Evolutionary conservation across 2,888 invertebrate species (phyloP).

Genomic region (Stratiomys singularior): DNA sequence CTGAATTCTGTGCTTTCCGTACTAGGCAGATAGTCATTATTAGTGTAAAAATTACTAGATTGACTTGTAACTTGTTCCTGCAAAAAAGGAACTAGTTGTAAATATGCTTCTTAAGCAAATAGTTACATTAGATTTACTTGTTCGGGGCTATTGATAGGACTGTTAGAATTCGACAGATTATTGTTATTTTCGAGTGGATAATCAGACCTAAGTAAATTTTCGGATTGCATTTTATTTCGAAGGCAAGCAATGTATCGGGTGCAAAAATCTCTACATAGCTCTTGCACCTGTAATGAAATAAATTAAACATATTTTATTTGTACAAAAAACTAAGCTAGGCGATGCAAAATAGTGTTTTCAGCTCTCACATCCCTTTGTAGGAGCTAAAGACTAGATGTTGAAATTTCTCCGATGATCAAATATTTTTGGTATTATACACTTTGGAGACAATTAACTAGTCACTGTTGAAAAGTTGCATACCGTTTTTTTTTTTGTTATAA

Average conservation of each 20-base stretch:
- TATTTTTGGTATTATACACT: too few relatives aligned
- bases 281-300: constrained; percentile 73
- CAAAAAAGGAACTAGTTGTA: not conserved
- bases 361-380: too few relatives aligned
- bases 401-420: too few relatives aligned
- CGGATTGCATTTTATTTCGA: constrained; percentile 91
- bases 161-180: constrained; percentile 67
- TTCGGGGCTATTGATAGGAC: constrained; percentile 61
- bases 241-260: constrained; percentile 90
- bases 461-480: too few relatives aligned
- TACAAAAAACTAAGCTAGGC: too few relatives aligned
- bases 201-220: constrained; percentile 83
- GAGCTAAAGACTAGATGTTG: too few relatives aligned
- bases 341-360: too few relatives aligned
- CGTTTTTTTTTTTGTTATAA: too few relatives aligned
- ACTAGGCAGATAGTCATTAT: constrained; percentile 51
- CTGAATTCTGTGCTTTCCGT: constrained; percentile 52
- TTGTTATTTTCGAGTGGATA: constrained; percentile 69
- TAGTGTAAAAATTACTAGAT: constrained; percentile 51
- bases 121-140: constrained; percentile 54
- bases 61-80: constrained; percentile 52
- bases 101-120: not conserved
- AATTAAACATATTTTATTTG: not conserved
- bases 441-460: too few relatives aligned
- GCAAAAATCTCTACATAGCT: constrained; percentile 94